Percentiles rank a stretch among this genome's conserved stretches.
phyloP scores from a whole-genome alignment of 2,888 invertebrate genomes.

The Buathra laborator region DNA sequence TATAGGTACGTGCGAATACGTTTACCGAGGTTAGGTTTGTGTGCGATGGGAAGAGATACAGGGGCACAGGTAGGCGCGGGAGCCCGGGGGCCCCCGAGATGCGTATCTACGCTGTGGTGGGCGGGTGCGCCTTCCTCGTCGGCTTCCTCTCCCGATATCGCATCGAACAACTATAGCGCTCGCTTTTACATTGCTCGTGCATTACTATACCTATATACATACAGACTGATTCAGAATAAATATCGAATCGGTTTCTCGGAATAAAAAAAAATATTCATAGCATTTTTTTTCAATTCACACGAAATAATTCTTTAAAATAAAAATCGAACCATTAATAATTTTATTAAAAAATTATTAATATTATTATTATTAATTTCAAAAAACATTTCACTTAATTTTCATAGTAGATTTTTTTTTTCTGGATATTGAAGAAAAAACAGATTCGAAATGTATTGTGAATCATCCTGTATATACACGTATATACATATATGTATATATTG shows the following conservation, averaged over 20 bases:
- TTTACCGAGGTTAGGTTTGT: conserved; percentile 26
- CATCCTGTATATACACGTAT: background rate
- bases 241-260: no score
- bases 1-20: background rate
- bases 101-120: conserved; percentile 70
- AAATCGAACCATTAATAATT: no score
- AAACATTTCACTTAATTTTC: no score
- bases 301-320: no score
- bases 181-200: conserved; percentile 3
- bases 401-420: no score
- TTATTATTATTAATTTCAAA: no score
- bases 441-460: no score
- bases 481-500: conserved; percentile 19
- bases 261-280: no score
- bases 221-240: background rate
- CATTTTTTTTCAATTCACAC: no score
- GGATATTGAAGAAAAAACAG: no score
- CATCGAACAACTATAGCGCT: conserved; percentile 56
- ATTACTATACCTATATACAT: conserved; percentile 17
- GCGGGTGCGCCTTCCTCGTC: conserved; percentile 67
- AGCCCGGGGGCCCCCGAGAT: conserved; percentile 68
- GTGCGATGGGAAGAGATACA: conserved; percentile 64
- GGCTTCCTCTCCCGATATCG: conserved; percentile 48
- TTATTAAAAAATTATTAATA: no score
- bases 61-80: conserved; percentile 71